phyloP scores from a whole-genome alignment of 2,888 invertebrate species.

The Xestia sexstrigata region DNA sequence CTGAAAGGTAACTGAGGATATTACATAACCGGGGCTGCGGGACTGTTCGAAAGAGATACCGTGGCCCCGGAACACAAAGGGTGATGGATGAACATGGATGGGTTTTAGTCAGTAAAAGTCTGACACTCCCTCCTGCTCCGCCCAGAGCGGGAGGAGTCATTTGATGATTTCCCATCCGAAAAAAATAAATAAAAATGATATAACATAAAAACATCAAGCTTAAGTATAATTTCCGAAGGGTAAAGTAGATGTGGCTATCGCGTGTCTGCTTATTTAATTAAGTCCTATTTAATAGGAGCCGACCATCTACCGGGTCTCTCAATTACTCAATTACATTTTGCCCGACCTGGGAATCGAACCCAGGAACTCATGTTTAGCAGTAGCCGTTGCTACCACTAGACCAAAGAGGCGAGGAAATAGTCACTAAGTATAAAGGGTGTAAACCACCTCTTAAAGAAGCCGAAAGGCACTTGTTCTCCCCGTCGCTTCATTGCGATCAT shows the following conservation, averaged over 20 bases:
- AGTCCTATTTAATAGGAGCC: background rate
- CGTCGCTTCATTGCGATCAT: too few species aligned
- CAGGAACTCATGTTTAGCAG: background rate
- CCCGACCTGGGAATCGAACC: background rate
- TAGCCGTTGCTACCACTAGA: background rate
- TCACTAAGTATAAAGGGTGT: background rate
- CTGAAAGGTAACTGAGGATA: background rate
- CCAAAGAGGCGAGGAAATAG: background rate
- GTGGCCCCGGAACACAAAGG: too few species aligned
- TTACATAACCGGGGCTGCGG: too few species aligned
- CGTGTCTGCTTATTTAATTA: background rate
- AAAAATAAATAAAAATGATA: too few species aligned
- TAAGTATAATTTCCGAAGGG: background rate
- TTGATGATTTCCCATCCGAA: too few species aligned
- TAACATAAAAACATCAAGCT: background rate
- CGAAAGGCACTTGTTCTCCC: too few species aligned
- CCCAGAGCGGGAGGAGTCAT: too few species aligned
- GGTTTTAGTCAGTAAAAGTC: too few species aligned
- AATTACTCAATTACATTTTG: background rate
- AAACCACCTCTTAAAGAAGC: too few species aligned
- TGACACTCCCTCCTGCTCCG: too few species aligned
- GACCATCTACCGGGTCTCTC: background rate
- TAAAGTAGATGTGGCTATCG: background rate
- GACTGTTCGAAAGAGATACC: too few species aligned
- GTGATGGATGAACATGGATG: too few species aligned